Base-by-base conservation (phyloP, 2,797 vertebrate species). In the Diplodus puntazzo region DNA sequence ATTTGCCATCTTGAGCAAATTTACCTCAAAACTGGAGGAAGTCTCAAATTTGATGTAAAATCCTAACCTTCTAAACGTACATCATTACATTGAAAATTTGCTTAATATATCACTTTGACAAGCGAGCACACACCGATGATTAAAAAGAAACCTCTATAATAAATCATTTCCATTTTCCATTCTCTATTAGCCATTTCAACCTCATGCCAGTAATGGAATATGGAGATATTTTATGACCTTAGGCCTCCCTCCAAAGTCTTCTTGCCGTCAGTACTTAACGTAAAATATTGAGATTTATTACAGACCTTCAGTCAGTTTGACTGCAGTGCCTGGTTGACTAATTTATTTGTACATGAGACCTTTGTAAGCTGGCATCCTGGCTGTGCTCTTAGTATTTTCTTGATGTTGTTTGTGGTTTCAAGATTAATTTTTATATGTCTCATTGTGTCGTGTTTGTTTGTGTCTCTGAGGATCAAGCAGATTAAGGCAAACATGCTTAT, bases 161-260 rank as follows among this genome's bases (percentile, higher is more conserved):
- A 20, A 39, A 46, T 30, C 0, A 59, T 30, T 54, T 59, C 8
- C 57, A 7, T 73, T 59, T 39, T n/a, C n/a, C 6, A 8, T 50
- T 18, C n/a, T 50, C 14, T 21, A 10, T 57, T 63, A 39, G 39
- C 39, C 34, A 23, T 23, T 18, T 59, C 18, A 48, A 23, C 39
- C 27, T 69, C 30, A 11, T 39, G n/a, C 21, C 13, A 34, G 50
- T 69, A 45, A 60, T 45, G 7, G 13, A 53, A 45, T 50, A 60
- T 57, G 11, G 50, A 50, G 23, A 61, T 53, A 69, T 79, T 69
- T 80, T 72, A 81, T 65, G 48, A 63, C 48, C 58, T 7, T 14
- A 58, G 20, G 14, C 2, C 8, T 60, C 14, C 21, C 62, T 30
- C 20, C 16, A 39, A 7, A 61, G 65, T 63, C 61, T 20, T 73